Evolutionary conservation across 2,888 invertebrate species (phyloP), one percentile per base, ranked within the genome.

Genomic region (Hypolimnas misippus): DNA sequence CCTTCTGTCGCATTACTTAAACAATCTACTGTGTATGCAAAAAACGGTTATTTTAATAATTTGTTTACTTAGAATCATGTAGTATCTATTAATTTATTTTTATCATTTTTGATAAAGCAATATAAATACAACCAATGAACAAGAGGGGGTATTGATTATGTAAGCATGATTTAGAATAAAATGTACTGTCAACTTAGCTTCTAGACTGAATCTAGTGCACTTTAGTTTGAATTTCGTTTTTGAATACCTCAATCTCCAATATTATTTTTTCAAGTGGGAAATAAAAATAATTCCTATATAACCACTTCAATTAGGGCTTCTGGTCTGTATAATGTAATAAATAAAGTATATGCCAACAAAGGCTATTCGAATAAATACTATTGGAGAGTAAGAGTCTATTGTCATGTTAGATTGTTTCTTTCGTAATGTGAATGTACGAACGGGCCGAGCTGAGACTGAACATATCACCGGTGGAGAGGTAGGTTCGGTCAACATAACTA

Each of bases 371-470:
- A 83, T 84, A 78, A 89, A 89, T 89, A 89, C 77, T 89, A 89
- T 90, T 92, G 91, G 91, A 90, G 89, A 81, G 74, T 78, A 79
- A 75, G 73, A 83, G 82, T 91, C 92, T 92, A 91, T 89, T 89
- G 92, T 92, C 91, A 92, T 92, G 92, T 89, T 92, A 92, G 90
- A 91, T 89, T 92, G 91, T 90, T 86, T 87, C 89, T 91, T 91
- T 89, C 87, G 89, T 84, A 82, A 86, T 87, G 83, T 89, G 79
- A 87, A 83, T 86, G 87, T 89, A 81, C 73, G 83, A 87, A 82
- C 84, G 86, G 86, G 84, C 83, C 82, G 80, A 82, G 84, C 84
- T 78, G 89, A 87, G 81, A 83, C 83, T 84, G 85, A 87, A 84
- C 82, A 72, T 86, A 83, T 83, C 91, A 74, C 79, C 89, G 87